Evolutionary conservation across 2,113 vertebrate species (phyloP), one percentile per base, ranked within the genome.

Genomic region (Ciconia maguari): DNA sequence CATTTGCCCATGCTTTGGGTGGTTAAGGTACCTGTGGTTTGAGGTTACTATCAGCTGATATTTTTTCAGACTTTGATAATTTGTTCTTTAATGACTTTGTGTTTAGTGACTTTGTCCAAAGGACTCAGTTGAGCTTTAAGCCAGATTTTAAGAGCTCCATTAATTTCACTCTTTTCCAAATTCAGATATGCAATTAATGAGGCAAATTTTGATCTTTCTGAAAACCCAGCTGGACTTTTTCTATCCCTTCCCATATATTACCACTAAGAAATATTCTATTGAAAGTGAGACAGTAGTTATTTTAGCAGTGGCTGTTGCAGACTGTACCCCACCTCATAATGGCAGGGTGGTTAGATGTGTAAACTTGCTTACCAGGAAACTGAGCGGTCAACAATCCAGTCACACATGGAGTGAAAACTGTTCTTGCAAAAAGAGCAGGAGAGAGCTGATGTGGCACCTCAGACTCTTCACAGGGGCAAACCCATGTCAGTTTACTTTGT

Each of bases 371-470:
- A 36, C 19, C 34, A 91, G 52, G 44, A 72, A 60, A 57, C 17
- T 32, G 32, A 71, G 30, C 36, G 42, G 16, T 38, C 19, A 62
- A 55, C 48, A 83, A 2, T 64, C 11, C 32, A 57, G 42, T 41
- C 24, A 27, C 30, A 55, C 0, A 0, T 24, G 52, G 18, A 29
- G 30, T 52, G 36, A 83, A 70, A 86, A 30, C 32, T 5, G 1
- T 41, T 55, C 46, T 46, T 72, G 25, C 55, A 66, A 60, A 66
- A 82, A 87, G 49, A 77, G 22, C 49, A n/a, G 30, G 29, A 55
- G 25, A 32, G 15, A 62, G 26, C n/a, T 68, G 44, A 21, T 48
- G 29, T 16, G n/a, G 6, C 44, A 51, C 60, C 52, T 64, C 1
- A 0, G 29, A 42, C 42, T 49, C 48, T 54, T 83, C 92, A 58